These are phyloP conservation scores for Pocillopora meandrina DNA, from an alignment of 92 coral and sea anemone species.

Conservation along the genomic window DNA sequence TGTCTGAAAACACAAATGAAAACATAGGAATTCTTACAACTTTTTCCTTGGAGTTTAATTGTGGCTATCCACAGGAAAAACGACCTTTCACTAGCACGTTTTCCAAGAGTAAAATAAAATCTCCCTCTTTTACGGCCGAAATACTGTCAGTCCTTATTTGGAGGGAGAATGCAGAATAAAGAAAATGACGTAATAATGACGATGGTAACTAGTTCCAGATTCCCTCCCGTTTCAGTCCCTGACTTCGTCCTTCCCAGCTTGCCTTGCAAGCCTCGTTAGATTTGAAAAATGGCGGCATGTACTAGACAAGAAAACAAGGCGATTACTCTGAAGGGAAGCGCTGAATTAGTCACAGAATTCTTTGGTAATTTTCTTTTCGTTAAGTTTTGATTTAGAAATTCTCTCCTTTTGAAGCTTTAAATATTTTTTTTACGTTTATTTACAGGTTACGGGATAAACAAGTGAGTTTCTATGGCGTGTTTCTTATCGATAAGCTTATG, in stretches of 20 bases:
- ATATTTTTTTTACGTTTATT: slow-evolving; percentile 23
- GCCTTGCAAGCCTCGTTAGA: background rate
- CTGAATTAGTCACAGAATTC: slow-evolving; percentile 94
- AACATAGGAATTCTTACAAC: too few species aligned
- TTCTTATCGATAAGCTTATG: background rate
- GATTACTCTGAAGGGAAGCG: slow-evolving; percentile 94
- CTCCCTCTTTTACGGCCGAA: too few species aligned
- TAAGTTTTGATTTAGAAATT: background rate
- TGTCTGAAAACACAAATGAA: too few species aligned
- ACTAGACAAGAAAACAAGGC: slow-evolving; percentile 65
- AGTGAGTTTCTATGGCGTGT: slow-evolving; percentile 50
- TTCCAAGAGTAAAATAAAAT: too few species aligned
- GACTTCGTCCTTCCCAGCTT: slow-evolving; percentile 4
- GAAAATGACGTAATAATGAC: too few species aligned
- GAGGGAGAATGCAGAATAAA: too few species aligned
- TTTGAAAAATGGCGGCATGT: slow-evolving; percentile 99
- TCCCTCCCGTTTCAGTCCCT: background rate
- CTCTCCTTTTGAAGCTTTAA: background rate
- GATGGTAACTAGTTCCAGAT: background rate
- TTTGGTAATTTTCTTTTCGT: slow-evolving; percentile 65
- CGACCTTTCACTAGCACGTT: too few species aligned
- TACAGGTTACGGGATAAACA: slow-evolving; percentile 94
- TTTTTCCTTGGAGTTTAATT: too few species aligned
- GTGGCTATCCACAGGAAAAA: too few species aligned
- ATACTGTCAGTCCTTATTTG: too few species aligned